Evolutionary conservation across 2,888 invertebrate species (phyloP), one percentile per base, ranked within the genome.

Genomic region (Drosophila nr. perissopoda): DNA sequence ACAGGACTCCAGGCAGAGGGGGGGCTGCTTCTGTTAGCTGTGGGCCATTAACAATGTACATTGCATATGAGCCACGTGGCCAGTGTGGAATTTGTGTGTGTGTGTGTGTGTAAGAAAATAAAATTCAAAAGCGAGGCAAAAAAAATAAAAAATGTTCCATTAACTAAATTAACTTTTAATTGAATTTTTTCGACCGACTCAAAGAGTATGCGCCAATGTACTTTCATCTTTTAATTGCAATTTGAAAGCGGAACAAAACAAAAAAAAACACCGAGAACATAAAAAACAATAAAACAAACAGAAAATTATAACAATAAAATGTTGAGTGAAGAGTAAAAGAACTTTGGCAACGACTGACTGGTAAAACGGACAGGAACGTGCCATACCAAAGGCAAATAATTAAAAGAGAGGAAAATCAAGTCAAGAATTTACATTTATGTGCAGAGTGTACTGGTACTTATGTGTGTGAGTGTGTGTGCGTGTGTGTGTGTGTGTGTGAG

Each of bases 131-230:
- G 63, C 61, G 63, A 40, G 61, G 31, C 65, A 72, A 72, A 76
- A 53, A 48, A 25, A 29, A n/a, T n/a, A n/a, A 31, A 29, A 51
- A 31, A 38, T 70, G 64, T 86, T 89, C 88, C 90, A 89, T 86
- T 86, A 86, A 88, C 68, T 86, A 88, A 86, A 90, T 85, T 90
- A 88, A 90, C 73, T 76, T 89, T 85, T 90, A 90, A 85, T 86
- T 85, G 81, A 88, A 90, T 90, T 78, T 79, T 79, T 78, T 79
- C 73, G 66, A 78, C 82, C 69, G 78, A 69, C 69, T 65, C 69
- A 57, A 51, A 69, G 61, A 58, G 79, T 68, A 66, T 57, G 68
- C 73, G 53, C 56, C 60, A 56, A 10, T 60, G 49, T 73, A 49
- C 79, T 79, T 79, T 79, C 82, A 81, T 79, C 74, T 79, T 78